Conservation (phyloP, 2,888 invertebrate species). For the Megastigmus dorsalis region DNA sequence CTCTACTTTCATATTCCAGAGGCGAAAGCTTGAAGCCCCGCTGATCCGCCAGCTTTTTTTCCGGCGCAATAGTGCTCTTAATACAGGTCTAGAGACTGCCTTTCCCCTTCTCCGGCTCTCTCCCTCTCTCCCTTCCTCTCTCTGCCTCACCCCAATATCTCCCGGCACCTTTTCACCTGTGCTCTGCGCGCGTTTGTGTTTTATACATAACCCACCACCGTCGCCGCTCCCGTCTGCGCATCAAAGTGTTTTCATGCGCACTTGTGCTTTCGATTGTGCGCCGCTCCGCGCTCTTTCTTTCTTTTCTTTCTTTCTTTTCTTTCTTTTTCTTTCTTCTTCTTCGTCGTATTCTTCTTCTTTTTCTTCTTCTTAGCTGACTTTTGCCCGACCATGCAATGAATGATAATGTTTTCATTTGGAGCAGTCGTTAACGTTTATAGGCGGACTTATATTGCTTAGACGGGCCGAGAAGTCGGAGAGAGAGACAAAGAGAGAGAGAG, state of each 20-base stretch:
- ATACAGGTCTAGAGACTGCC: conserved; percentile 12
- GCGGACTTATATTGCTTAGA: conserved; percentile 29
- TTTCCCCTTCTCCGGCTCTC: background rate
- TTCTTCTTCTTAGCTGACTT: background rate
- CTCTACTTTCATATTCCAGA: conserved; percentile 41
- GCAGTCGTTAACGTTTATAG: conserved; percentile 39
- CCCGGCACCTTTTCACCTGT: background rate
- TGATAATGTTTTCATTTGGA: conserved; percentile 51
- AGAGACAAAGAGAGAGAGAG: background rate
- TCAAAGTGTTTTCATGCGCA: conserved; percentile 31
- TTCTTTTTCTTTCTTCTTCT: background rate
- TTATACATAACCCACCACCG: background rate
- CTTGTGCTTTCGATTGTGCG: conserved; percentile 39
- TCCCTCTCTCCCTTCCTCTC: background rate
- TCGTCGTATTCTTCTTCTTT: background rate
- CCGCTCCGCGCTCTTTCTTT: background rate
- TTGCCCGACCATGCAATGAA: conserved; percentile 15
- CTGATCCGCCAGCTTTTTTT: conserved; percentile 31
- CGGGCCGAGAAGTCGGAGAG: background rate
- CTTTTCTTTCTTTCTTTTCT: background rate
- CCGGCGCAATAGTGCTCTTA: conserved; percentile 19
- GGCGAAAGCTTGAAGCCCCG: conserved; percentile 18
- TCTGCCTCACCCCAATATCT: background rate
- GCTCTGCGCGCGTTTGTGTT: no score
- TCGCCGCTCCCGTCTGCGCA: background rate